phyloP scores from a whole-genome alignment of 2,797 vertebrate species.

The Kryptolebias ocellatus region DNA sequence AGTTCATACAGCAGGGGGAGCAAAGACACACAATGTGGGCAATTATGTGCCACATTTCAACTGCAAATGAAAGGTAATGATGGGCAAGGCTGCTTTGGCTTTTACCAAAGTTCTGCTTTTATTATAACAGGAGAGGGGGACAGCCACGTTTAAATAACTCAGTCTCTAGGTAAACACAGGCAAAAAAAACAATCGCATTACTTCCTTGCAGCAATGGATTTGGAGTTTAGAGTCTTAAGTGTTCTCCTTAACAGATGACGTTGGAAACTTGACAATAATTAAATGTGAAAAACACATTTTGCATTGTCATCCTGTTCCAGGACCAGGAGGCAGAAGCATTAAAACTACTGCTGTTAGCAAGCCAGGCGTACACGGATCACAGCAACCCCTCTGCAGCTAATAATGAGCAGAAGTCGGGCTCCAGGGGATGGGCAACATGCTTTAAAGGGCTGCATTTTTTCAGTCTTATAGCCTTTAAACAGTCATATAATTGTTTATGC shows the following conservation, averaged over 20 bases:
- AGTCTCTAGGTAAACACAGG: not conserved
- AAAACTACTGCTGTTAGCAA: slow-evolving; percentile 11
- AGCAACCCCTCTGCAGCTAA: not conserved
- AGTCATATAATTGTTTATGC: too few relatives aligned
- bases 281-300: slow-evolving; percentile 19
- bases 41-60: slow-evolving; percentile 32
- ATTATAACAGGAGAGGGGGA: slow-evolving; percentile 14
- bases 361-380: slow-evolving; percentile 12
- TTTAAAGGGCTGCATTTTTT: slow-evolving; percentile 26
- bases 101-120: slow-evolving; percentile 32
- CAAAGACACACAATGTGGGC: slow-evolving; percentile 68
- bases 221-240: slow-evolving; percentile 8
- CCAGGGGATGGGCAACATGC: not conserved
- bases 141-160: not conserved
- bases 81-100: slow-evolving; percentile 36
- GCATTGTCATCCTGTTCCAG: slow-evolving; percentile 2
- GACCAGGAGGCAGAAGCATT: slow-evolving; percentile 17
- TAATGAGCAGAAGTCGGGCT: slow-evolving; percentile 14
- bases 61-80: slow-evolving; percentile 38
- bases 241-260: not conserved
- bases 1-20: slow-evolving; percentile 83
- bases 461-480: not conserved
- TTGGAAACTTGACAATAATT: slow-evolving; percentile 20
- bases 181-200: not conserved
- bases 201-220: not conserved